Percentiles rank a stretch among this genome's conserved stretches.
Evolutionary conservation across 2,113 vertebrate genomes (phyloP).

Genomic region (Centropus unirufus): DNA sequence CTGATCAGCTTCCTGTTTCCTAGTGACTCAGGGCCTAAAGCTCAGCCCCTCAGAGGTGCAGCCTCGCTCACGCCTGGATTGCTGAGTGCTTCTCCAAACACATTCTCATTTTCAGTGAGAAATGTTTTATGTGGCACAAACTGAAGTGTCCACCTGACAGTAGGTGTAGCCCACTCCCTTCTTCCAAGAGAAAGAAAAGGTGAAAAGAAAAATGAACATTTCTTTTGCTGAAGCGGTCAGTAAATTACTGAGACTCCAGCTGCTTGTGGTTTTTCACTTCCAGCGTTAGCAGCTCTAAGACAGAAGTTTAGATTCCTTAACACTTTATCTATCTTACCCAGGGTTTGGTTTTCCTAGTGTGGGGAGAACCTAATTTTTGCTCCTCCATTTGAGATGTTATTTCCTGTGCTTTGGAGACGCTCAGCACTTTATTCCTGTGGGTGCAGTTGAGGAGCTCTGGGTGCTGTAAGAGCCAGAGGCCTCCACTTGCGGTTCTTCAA

Average conservation of each 20-base stretch:
- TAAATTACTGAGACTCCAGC: not conserved
- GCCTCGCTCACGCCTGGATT: not conserved
- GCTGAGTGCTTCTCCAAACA: not conserved
- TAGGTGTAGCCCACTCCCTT: not conserved
- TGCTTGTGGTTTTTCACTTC: not conserved
- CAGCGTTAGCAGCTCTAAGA: not conserved
- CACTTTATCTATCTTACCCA: not conserved
- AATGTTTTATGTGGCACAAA: not conserved
- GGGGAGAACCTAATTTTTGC: not conserved
- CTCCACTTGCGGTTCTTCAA: not conserved
- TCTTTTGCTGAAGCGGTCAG: not conserved
- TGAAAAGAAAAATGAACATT: not conserved
- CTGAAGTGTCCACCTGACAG: not conserved
- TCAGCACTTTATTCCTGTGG: not conserved
- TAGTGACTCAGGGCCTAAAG: not conserved
- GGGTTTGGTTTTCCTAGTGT: not conserved
- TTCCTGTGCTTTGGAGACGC: not conserved
- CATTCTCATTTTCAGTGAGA: not conserved
- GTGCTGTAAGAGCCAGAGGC: not conserved
- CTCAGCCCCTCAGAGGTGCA: not conserved
- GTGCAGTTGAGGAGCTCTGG: not conserved
- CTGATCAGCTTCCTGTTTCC: not conserved
- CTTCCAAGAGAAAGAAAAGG: not conserved
- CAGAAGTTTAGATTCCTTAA: not conserved
- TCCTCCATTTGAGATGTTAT: not conserved